Evolutionary conservation across 2,797 vertebrate species (phyloP), one percentile per base, ranked within the genome.

Genomic region (Danio albolineatus): DNA sequence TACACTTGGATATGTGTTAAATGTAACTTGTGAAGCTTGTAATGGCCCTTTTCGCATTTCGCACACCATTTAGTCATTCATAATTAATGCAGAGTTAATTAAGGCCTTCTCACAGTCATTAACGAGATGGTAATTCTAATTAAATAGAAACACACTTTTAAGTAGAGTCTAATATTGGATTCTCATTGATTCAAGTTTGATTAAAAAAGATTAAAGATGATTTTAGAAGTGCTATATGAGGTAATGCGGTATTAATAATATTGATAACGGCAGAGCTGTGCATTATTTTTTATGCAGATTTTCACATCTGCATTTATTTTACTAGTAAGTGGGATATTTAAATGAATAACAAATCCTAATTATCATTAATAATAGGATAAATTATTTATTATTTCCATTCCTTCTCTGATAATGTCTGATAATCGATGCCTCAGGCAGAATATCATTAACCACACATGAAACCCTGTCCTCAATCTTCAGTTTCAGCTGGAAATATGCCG

Each of bases 41-140:
- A 91, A 89, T 85, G 86, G 84, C 89, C 89, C 53, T 72, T 90
- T 92, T 92, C 81, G 88, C 85, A 92, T 90, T 90, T 87, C 85
- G 84, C 86, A 91, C 87, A 88, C 91, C 90, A 91, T 91, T 93
- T 92, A 93, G 88, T 87, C 85, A 88, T 91, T 91, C 85, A 90
- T 92, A 92, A 94, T 92, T 92, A 93, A 92, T 91, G 83, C n/a
- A 49, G 84, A 87, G 88, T 89, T 93, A 92, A 93, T 93, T 93
- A 91, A 89, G 85, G 69, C 76, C 88, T 89, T 90, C 85, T 85
- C 86, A 85, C 84, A 90, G 85, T 92, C 89, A 92, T 91, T 93
- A 92, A 89, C 80, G 89, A 83, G 85, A 89, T 89, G 87, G 90
- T 88, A 82, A 89, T 91, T 92, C 75, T 92, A 93, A 93, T 93